A percentile compares a stretch with the other conserved stretches of the same genome.
Evolutionary conservation across 2,113 vertebrate species (phyloP).

Genomic region (Ictalurus furcatus): DNA sequence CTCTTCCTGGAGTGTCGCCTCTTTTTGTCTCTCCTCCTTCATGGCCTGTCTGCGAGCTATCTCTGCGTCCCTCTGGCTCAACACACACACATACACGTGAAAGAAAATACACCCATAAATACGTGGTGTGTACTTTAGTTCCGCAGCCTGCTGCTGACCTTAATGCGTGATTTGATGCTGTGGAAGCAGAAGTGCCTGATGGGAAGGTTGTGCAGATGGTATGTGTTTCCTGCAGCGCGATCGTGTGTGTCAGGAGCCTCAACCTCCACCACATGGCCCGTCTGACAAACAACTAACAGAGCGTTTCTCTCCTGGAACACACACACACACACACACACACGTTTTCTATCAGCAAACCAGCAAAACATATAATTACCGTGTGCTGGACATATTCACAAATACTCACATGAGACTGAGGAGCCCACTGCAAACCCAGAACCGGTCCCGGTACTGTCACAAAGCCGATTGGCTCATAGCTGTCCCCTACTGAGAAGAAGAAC

Average conservation of each 20-base stretch:
- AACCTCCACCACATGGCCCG: constrained; percentile 81
- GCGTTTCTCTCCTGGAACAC: constrained; percentile 71
- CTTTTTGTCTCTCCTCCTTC: constrained; percentile 63
- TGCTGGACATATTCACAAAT: constrained; percentile 17
- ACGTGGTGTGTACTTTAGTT: neutral
- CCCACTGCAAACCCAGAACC: constrained; percentile 84
- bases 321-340: constrained; percentile 41
- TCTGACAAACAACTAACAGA: constrained; percentile 84
- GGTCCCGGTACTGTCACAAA: constrained; percentile 87
- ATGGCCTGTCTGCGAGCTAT: constrained; percentile 66
- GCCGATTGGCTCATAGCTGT: constrained; percentile 81
- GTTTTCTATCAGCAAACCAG: constrained; percentile 32
- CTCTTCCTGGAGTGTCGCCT: constrained; percentile 60
- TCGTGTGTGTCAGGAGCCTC: constrained; percentile 65
- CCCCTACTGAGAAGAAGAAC: constrained; percentile 86
- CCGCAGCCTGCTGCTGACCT: constrained; percentile 71
- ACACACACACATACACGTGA: constrained; percentile 25
- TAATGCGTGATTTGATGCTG: constrained; percentile 87
- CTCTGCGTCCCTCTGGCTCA: constrained; percentile 78
- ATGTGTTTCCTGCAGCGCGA: constrained; percentile 65
- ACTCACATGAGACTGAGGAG: constrained; percentile 79
- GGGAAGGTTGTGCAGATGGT: constrained; percentile 73
- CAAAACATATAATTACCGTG: neutral
- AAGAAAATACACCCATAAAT: neutral
- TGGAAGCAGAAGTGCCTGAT: constrained; percentile 81